Percentiles rank a stretch among this genome's conserved stretches.
Conservation (phyloP, 2,888 invertebrate genomes). For the Andricus curvator region DNA sequence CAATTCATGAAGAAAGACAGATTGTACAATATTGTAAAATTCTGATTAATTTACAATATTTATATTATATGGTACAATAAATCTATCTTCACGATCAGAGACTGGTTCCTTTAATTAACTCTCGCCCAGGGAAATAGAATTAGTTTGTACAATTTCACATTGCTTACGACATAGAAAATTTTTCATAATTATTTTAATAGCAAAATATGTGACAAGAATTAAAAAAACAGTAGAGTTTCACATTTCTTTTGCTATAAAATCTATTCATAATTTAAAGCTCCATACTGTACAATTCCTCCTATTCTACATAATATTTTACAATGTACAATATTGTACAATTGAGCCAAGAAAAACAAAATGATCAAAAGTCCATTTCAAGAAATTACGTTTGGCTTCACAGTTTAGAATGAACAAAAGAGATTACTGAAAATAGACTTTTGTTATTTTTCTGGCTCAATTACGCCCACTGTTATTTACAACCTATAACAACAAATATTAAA, state of each 20-base stretch:
- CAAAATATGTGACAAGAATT: not conserved
- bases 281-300: constrained; percentile 20
- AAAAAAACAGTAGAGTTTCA: not conserved
- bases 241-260: not conserved
- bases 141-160: constrained; percentile 1
- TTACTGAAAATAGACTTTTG: not conserved
- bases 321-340: constrained; percentile 21
- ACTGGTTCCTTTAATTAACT: too few relatives aligned
- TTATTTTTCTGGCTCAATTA: not conserved
- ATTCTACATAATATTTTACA: constrained; percentile 38
- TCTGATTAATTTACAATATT: too few relatives aligned
- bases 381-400: too few relatives aligned
- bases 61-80: too few relatives aligned
- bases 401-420: too few relatives aligned
- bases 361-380: not conserved
- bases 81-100: too few relatives aligned
- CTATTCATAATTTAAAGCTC: constrained; percentile 12
- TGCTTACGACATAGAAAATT: too few relatives aligned
- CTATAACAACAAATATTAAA: not conserved
- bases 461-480: not conserved
- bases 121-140: too few relatives aligned
- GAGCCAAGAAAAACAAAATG: not conserved
- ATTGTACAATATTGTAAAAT: too few relatives aligned
- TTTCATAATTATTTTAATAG: too few relatives aligned
- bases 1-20: too few relatives aligned